A percentile compares a stretch with the other conserved stretches of the same genome.
phyloP scores from a whole-genome alignment of 1,140 invertebrate genomes.

The Dinothrombium tinctorium region DNA sequence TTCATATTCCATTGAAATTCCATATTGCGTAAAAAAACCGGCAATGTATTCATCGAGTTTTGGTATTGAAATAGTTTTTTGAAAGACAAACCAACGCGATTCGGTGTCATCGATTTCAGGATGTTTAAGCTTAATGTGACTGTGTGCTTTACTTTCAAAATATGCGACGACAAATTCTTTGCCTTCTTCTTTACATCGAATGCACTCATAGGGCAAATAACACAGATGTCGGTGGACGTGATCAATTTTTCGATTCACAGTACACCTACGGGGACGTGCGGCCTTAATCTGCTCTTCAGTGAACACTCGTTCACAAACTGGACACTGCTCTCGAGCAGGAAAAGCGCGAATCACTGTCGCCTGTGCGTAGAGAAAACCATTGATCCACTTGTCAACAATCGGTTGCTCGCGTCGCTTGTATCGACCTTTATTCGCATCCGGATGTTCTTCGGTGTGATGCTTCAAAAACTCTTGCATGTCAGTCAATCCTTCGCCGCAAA shows the following conservation, averaged over 20 bases:
- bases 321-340: constrained; percentile 5
- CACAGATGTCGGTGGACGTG: constrained; percentile 4
- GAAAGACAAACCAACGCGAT: constrained; percentile 1
- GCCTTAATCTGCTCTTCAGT: neutral
- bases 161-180: constrained; percentile 4
- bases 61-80: constrained; percentile 5
- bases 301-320: constrained; percentile 4
- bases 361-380: constrained; percentile 3
- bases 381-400: constrained; percentile 3
- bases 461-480: constrained; percentile 3
- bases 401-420: constrained; percentile 4
- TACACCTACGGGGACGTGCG: neutral
- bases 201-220: constrained; percentile 6
- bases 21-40: constrained; percentile 2
- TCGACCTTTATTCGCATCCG: constrained; percentile 4
- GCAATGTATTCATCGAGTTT: constrained; percentile 5
- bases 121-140: constrained; percentile 6
- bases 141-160: constrained; percentile 7
- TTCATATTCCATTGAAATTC: neutral
- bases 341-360: neutral
- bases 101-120: constrained; percentile 4
- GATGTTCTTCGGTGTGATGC: constrained; percentile 4
- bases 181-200: constrained; percentile 1
- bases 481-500: constrained; percentile 2
- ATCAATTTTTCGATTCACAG: constrained; percentile 5